Evolutionary conservation across 2,797 vertebrate species (phyloP).

Genomic region (Phalanger gymnotis): DNA sequence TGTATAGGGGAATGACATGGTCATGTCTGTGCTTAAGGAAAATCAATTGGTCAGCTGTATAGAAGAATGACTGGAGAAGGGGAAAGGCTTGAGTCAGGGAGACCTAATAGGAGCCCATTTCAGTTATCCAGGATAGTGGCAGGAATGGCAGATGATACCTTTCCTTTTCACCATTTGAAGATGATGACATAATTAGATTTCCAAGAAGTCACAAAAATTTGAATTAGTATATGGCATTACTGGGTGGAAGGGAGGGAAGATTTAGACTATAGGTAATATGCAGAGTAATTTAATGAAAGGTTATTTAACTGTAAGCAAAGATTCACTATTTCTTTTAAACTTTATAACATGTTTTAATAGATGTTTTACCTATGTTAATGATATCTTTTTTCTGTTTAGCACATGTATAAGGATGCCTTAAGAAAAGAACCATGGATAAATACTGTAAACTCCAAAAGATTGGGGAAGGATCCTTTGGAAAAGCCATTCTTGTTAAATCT

Average conservation of each 20-base stretch:
- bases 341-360: constrained; percentile 1
- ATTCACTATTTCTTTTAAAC: constrained; percentile 49
- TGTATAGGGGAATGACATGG: background rate
- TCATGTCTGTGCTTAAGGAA: background rate
- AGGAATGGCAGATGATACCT: background rate
- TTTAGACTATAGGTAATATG: constrained; percentile 5
- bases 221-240: background rate
- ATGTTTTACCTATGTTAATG: constrained; percentile 45
- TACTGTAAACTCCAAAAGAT: constrained; percentile 96
- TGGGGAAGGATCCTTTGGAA: constrained; percentile 98
- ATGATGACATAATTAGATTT: constrained; percentile 3
- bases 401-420: constrained; percentile 83
- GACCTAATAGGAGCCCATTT: background rate
- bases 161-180: background rate
- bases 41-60: background rate
- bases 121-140: background rate
- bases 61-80: background rate
- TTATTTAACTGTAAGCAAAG: constrained; percentile 40
- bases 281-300: constrained; percentile 27
- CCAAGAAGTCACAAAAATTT: constrained; percentile 36
- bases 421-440: constrained; percentile 92
- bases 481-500: constrained; percentile 95
- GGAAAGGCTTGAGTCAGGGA: background rate
- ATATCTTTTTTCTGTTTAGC: constrained; percentile 67
- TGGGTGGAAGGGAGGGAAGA: background rate